A percentile compares a stretch with the other conserved stretches of the same genome.
phyloP scores from a whole-genome alignment of 2,888 invertebrate genomes.

The Acleris holmiana region DNA sequence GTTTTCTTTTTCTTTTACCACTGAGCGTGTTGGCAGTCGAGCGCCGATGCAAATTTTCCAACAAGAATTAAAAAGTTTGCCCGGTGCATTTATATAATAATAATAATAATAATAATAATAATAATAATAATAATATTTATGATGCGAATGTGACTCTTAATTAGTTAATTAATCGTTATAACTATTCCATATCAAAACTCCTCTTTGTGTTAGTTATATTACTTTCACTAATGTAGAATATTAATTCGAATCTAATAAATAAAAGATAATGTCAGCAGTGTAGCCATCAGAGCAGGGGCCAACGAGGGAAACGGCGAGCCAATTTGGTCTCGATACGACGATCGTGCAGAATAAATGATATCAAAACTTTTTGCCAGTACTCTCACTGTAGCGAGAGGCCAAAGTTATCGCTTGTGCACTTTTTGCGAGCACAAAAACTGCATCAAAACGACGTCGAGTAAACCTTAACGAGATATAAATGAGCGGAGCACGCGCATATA shows the following conservation, averaged over 20 bases:
- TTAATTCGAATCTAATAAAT: constrained; percentile 8
- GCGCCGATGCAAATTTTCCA: constrained; percentile 39
- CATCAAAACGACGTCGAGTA: constrained; percentile 46
- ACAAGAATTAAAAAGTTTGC: constrained; percentile 43
- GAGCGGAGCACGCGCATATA: constrained; percentile 50
- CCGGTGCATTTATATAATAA: constrained; percentile 21
- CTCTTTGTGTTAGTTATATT: not conserved
- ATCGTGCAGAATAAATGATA: constrained; percentile 31
- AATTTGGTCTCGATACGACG: constrained; percentile 41
- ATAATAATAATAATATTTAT: too few species aligned
- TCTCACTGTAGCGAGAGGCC: constrained; percentile 26
- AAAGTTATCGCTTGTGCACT: constrained; percentile 41
- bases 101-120: too few species aligned
- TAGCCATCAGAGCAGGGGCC: constrained; percentile 35
- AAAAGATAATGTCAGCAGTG: constrained; percentile 37
- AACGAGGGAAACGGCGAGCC: not conserved
- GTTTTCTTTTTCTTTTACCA: constrained; percentile 49
- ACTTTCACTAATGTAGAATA: constrained; percentile 3
- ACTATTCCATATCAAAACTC: constrained; percentile 10
- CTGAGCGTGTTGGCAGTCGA: constrained; percentile 40
- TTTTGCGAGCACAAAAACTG: constrained; percentile 41
- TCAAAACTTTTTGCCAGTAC: constrained; percentile 33
- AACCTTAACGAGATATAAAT: constrained; percentile 70
- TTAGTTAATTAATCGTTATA: constrained; percentile 27
- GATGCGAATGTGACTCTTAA: constrained; percentile 9